Evolutionary conservation across 2,797 vertebrate species (phyloP), one percentile per base, ranked within the genome.

Genomic region (Gallinago nigripennis): DNA sequence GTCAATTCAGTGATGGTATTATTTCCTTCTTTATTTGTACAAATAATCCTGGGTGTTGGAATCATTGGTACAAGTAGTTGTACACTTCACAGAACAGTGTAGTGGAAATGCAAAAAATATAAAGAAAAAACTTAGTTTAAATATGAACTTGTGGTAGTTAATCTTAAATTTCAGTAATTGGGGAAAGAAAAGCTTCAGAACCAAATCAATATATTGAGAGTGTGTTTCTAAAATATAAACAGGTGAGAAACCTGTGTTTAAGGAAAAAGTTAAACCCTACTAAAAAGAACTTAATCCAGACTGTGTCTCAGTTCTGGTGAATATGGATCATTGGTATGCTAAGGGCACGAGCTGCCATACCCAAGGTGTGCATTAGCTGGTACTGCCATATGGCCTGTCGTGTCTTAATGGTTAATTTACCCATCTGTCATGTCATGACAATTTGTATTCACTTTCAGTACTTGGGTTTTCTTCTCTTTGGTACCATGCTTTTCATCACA

Each of bases 391-490:
- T 97, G 96, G 95, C 71, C 57, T 30, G 46, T 71, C 64, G 2
- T 31, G 76, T 92, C 86, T 94, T 91, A 90, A 39, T 84, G 61
- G 92, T 78, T 97, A 82, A 96, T 90, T 92, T 94, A 92, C 66
- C 96, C 95, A 96, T 95, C 96, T 97, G 96, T 87, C 80, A 45
- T 14, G 76, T 86, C 93, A 91, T 94, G 71, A 84, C 63, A 73
- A 48, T 64, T 81, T 70, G 68, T 53, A 54, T 75, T 90, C 11
- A 6, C 95, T 94, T 90, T 85, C 48, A 51, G 41, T 58, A n/a
- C 56, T 78, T 18, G 1, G 6, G 19, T 69, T 82, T 72, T 58
- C 58, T 68, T 76, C 28, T 66, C 48, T 68, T 61, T 24, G 11
- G 16, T 64, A 13, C 30, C 1, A 1, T 78, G 43, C 35, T 77